Percentiles rank a stretch among this genome's conserved stretches.
These are phyloP conservation scores for Phalacrocorax brasilianus DNA, from an alignment of 2,113 vertebrate genomes.

Conservation along the genomic window DNA sequence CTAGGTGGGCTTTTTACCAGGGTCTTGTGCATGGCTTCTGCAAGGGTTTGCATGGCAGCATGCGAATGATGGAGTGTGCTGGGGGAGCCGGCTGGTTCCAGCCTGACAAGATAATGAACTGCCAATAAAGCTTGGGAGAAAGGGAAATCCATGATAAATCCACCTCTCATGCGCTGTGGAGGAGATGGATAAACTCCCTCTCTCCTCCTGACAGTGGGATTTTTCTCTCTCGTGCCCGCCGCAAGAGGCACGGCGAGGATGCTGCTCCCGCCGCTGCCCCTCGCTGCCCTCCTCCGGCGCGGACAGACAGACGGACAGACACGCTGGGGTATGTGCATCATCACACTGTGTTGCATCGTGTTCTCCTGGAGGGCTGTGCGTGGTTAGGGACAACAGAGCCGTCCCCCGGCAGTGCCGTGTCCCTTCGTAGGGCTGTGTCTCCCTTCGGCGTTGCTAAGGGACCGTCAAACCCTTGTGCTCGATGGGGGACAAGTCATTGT, in stretches of 20 bases:
- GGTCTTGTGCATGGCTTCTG: neutral
- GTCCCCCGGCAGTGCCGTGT: rapidly evolving
- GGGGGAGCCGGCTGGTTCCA: neutral
- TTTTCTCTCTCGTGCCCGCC: neutral
- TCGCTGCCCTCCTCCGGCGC: rapidly evolving
- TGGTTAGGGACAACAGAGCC: neutral
- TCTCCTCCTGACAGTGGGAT: neutral
- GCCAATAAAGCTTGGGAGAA: slow-evolving; percentile 35
- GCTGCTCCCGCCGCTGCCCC: neutral
- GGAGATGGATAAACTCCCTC: slow-evolving; percentile 49
- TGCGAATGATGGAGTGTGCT: slow-evolving; percentile 4
- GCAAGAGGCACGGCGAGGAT: neutral
- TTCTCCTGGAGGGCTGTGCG: neutral
- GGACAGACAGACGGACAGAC: rapidly evolving
- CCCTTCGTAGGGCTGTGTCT: rapidly evolving
- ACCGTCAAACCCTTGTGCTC: rapidly evolving
- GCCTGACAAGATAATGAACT: slow-evolving; percentile 65
- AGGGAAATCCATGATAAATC: slow-evolving; percentile 57
- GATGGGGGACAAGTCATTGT: rapidly evolving
- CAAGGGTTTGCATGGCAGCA: neutral
- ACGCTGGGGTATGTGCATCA: rapidly evolving
- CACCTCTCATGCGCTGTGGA: neutral
- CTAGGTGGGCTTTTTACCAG: neutral
- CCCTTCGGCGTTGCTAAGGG: neutral
- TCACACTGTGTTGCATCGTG: rapidly evolving